phyloP scores from a whole-genome alignment of 2,888 invertebrate species.

The Pyrgus malvae region DNA sequence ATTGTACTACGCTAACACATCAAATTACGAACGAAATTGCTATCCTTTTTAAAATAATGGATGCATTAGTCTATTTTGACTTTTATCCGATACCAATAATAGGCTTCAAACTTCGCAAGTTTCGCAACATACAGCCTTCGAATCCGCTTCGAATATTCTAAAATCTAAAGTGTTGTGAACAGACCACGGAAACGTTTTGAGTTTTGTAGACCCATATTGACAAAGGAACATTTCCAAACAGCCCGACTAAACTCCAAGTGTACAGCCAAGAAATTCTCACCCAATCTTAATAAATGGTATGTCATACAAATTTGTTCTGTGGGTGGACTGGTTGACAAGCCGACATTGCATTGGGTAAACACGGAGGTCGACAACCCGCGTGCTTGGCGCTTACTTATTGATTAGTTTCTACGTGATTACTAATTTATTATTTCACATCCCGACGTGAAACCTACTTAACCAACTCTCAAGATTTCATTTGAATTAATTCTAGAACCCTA shows the following conservation, averaged over 20 bases:
- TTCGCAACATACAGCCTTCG: too few species aligned
- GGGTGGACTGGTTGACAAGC: constrained; percentile 74
- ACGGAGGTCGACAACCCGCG: constrained; percentile 67
- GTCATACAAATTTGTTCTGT: constrained; percentile 60
- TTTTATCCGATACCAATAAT: too few species aligned
- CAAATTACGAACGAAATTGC: too few species aligned
- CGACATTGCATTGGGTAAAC: constrained; percentile 58
- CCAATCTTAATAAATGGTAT: constrained; percentile 41
- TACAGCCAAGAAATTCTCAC: constrained; percentile 31
- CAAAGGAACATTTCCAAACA: constrained; percentile 16
- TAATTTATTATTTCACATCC: constrained; percentile 53
- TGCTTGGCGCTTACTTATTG: constrained; percentile 50
- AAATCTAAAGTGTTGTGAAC: too few species aligned
- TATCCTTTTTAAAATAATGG: too few species aligned
- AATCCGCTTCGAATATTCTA: too few species aligned
- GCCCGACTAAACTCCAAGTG: constrained; percentile 10
- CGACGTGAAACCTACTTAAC: constrained; percentile 39
- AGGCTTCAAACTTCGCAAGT: too few species aligned
- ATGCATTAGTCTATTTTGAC: too few species aligned
- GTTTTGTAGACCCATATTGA: constrained; percentile 13
- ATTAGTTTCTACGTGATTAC: constrained; percentile 59
- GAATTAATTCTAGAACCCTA: too few species aligned
- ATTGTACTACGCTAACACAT: too few species aligned
- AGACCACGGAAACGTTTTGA: background rate
- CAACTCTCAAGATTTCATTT: background rate